These are phyloP conservation scores for Myrmecophaga tridactyla DNA, from an alignment of 2,113 vertebrate genomes.

Conservation along the genomic window DNA sequence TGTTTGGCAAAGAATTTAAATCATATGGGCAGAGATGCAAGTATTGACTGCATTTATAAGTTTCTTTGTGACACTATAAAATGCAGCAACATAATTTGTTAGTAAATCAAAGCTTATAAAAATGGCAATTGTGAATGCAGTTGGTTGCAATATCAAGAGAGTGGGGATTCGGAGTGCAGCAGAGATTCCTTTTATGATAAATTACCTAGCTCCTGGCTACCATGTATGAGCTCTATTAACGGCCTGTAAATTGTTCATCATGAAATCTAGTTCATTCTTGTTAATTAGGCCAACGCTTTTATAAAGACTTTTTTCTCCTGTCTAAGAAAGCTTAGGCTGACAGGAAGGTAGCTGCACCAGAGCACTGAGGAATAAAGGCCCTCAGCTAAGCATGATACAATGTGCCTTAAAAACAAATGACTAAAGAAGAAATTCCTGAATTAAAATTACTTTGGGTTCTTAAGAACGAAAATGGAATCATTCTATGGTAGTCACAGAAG, in stretches of 20 bases:
- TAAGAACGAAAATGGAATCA: constrained; percentile 31
- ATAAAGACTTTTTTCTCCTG: constrained; percentile 73
- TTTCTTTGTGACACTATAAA: constrained; percentile 75
- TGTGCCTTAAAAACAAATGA: constrained; percentile 60
- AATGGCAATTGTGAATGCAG: constrained; percentile 79
- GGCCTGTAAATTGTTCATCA: constrained; percentile 85
- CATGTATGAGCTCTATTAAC: constrained; percentile 83
- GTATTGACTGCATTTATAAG: constrained; percentile 70
- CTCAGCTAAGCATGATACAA: constrained; percentile 59
- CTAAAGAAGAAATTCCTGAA: constrained; percentile 52
- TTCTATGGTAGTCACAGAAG: constrained; percentile 39
- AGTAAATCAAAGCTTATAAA: constrained; percentile 79
- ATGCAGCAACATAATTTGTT: constrained; percentile 73
- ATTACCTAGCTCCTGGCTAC: constrained; percentile 86
- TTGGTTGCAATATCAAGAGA: constrained; percentile 79
- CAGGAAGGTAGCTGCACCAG: constrained; percentile 64
- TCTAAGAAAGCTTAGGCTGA: constrained; percentile 74
- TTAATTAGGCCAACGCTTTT: constrained; percentile 85
- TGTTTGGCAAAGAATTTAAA: constrained; percentile 61
- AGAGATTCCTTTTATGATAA: constrained; percentile 84
- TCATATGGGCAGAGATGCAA: constrained; percentile 61
- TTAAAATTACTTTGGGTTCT: constrained; percentile 63
- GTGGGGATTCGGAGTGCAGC: constrained; percentile 78
- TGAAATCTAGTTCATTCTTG: constrained; percentile 85
- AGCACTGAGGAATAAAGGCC: constrained; percentile 29